Evolutionary conservation across 2,888 invertebrate species (phyloP), one percentile per base, ranked within the genome.

Genomic region (Tenthredo distinguenda): DNA sequence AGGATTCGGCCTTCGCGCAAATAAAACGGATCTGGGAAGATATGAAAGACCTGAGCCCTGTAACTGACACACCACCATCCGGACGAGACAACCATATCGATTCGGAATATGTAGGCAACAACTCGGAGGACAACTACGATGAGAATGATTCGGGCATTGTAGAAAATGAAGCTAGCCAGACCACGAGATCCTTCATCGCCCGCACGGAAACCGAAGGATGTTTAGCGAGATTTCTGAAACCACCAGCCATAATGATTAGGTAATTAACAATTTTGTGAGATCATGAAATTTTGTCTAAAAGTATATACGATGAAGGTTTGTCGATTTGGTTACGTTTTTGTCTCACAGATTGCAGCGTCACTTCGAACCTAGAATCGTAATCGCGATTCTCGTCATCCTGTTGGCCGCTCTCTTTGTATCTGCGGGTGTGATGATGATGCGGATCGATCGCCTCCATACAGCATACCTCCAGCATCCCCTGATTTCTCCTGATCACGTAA

Each of bases 11-110:
- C 0, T 98, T 97, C 94, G 96, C 97, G 91, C 95, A 98, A 87
- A 97, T 99, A 97, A 96, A 95, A 91, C 97, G 96, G 90, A 97
- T 98, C 40, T 98, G 98, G 96, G 96, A 96, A 91, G 95, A 95
- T 5, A 95, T 96, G 0, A 94, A 95, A 82, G 94, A 91, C 84
- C 91, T 89, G 77, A 94, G 95, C 79, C 91, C 94, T 9, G 92
- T 93, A 0, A 90, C 88, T 55, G 91, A 93, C 55, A 94, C 89
- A 47, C 94, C 92, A 76, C 87, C 91, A 88, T 91, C 90, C 68
- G 86, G 9, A 37, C 91, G 92, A 47, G 88, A 87, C 1, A 91
- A 91, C 65, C 87, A 91, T 7, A 85, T 92, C n/a, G 87, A 88
- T 0, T 91, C 91, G 83, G 91, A 91, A 34, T 84, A 89, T 88